Conservation (phyloP, 2,888 invertebrate genomes). For the Gymnosoma rotundatum region DNA sequence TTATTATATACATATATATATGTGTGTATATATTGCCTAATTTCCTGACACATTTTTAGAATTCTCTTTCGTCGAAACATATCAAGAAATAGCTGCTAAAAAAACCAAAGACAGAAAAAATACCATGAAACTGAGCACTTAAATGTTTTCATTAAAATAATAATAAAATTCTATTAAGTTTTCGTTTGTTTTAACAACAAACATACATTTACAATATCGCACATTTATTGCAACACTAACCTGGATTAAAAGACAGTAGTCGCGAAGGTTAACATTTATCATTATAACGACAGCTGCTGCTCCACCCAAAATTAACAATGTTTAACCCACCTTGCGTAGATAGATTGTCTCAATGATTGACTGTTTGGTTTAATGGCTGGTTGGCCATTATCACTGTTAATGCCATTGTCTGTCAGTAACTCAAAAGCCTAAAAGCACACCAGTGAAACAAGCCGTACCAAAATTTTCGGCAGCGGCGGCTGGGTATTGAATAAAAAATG, state of each 20-base stretch:
- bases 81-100: no score
- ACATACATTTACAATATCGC: constrained; percentile 9
- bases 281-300: constrained; percentile 68
- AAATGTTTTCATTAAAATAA: constrained; percentile 70
- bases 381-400: constrained; percentile 43
- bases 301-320: constrained; percentile 43
- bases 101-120: constrained; percentile 33
- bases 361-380: constrained; percentile 13
- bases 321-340: constrained; percentile 8
- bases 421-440: neutral
- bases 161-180: constrained; percentile 71
- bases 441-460: no score
- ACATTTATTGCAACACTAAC: constrained; percentile 43
- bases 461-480: no score
- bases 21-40: no score
- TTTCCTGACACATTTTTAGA: constrained; percentile 32
- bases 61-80: constrained; percentile 16
- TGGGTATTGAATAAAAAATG: no score
- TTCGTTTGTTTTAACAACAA: constrained; percentile 53
- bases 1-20: no score
- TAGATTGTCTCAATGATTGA: constrained; percentile 17
- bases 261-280: constrained; percentile 60
- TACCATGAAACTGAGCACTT: constrained; percentile 59
- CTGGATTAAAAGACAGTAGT: constrained; percentile 2
- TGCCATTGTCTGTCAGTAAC: constrained; percentile 13